Evolutionary conservation across 2,888 invertebrate genomes (phyloP).

Genomic region (Lasiommata megera): DNA sequence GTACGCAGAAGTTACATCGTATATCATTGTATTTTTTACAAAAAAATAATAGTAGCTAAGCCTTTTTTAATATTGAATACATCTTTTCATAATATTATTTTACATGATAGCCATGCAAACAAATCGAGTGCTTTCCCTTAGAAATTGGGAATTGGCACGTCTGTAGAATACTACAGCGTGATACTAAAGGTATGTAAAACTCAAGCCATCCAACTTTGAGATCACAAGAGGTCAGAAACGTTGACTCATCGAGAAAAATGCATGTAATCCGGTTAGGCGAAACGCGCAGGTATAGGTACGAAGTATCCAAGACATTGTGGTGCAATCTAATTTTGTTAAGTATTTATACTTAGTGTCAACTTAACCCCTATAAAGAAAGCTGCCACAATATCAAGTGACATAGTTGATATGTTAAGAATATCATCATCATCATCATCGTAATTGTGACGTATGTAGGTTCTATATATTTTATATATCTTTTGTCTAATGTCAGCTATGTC

Average conservation of each 20-base stretch:
- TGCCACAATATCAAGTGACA: too few species aligned
- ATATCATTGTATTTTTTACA: too few species aligned
- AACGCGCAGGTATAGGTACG: not conserved
- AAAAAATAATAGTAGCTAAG: not conserved
- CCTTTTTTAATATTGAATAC: not conserved
- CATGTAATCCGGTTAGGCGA: conserved; percentile 13
- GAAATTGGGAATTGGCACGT: not conserved
- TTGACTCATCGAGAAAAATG: conserved; percentile 17
- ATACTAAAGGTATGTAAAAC: not conserved
- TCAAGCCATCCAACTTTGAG: not conserved
- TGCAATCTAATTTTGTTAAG: conserved; percentile 3
- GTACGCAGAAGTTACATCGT: too few species aligned
- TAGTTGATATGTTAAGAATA: too few species aligned
- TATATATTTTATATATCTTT: too few species aligned
- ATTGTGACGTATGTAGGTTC: too few species aligned
- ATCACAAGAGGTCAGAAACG: conserved; percentile 9
- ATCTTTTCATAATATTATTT: too few species aligned
- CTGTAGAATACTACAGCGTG: not conserved
- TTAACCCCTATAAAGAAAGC: not conserved
- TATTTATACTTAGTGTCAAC: not conserved
- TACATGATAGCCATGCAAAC: too few species aligned
- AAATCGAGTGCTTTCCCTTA: too few species aligned
- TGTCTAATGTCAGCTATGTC: too few species aligned
- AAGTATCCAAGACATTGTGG: not conserved
- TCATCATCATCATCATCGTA: too few species aligned